Conservation (phyloP, 1,140 invertebrate genomes). For the Drosophila pallidifrons region DNA sequence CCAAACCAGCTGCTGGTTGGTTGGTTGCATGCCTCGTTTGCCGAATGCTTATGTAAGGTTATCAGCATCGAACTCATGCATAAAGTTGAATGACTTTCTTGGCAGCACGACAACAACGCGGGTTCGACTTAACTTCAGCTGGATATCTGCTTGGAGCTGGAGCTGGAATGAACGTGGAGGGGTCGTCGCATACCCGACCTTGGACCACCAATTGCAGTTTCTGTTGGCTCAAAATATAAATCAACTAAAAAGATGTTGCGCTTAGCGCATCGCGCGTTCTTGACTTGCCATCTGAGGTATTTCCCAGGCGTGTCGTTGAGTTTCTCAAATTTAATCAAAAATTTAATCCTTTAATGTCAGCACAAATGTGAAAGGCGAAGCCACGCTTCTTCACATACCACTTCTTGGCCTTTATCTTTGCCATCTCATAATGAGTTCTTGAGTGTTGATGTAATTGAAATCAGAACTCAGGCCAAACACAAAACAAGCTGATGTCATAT, state of each 20-base stretch:
- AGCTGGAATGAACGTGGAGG: constrained; percentile 43
- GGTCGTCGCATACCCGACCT: constrained; percentile 38
- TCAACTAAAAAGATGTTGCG: constrained; percentile 50
- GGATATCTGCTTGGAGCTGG: not conserved
- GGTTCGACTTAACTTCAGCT: not conserved
- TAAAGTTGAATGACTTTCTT: constrained; percentile 67
- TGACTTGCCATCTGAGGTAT: constrained; percentile 15
- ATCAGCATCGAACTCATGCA: constrained; percentile 19
- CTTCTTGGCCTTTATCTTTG: not conserved
- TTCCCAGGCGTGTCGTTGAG: constrained; percentile 39
- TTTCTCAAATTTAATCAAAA: constrained; percentile 48
- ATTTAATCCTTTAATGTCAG: constrained; percentile 59
- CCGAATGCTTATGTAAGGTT: constrained; percentile 65
- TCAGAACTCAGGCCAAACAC: constrained; percentile 5
- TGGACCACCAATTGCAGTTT: constrained; percentile 27
- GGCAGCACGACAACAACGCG: not conserved
- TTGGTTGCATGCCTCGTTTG: constrained; percentile 40
- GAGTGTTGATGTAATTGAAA: constrained; percentile 9
- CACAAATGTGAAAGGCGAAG: constrained; percentile 5
- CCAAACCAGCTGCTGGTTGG: constrained; percentile 32
- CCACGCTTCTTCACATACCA: not conserved
- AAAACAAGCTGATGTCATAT: constrained; percentile 35
- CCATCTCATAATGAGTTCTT: constrained; percentile 10
- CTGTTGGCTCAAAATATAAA: constrained; percentile 48
- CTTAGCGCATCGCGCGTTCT: constrained; percentile 16